These are phyloP conservation scores for Erpetoichthys calabaricus DNA, from an alignment of 2,797 vertebrate species.

Conservation along the genomic window DNA sequence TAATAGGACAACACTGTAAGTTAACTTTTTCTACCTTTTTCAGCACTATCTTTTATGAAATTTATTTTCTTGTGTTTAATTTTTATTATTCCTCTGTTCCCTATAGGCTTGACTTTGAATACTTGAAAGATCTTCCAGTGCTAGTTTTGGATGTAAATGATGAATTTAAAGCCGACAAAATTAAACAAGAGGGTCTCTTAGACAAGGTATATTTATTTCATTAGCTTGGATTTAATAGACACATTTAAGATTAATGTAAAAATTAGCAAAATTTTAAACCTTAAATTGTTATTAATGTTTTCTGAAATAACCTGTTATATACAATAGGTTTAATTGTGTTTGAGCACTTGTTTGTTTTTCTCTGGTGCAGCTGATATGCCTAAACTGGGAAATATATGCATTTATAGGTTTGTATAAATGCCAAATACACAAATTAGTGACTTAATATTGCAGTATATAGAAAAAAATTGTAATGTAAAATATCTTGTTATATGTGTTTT, in stretches of 20 bases:
- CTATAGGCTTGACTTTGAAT: slow-evolving; percentile 59
- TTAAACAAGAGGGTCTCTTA: slow-evolving; percentile 54
- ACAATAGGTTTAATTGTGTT: background rate
- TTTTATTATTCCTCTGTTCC: background rate
- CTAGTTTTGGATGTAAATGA: slow-evolving; percentile 59
- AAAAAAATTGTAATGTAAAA: too few relatives aligned
- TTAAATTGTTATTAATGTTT: too few relatives aligned
- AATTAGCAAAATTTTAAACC: background rate
- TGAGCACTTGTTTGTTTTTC: background rate
- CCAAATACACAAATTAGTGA: too few relatives aligned
- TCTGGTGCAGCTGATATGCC: background rate
- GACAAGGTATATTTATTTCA: slow-evolving; percentile 42
- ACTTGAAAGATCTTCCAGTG: slow-evolving; percentile 54
- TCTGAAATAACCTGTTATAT: too few relatives aligned
- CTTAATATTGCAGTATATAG: too few relatives aligned
- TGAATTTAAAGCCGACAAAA: slow-evolving; percentile 62
- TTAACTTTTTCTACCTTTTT: background rate
- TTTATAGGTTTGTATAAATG: too few relatives aligned
- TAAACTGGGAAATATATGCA: too few relatives aligned
- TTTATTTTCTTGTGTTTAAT: too few relatives aligned
- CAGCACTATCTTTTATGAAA: too few relatives aligned
- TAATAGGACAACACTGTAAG: slow-evolving; percentile 51
- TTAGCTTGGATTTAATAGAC: background rate
- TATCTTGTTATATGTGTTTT: too few relatives aligned
- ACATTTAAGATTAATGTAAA: background rate